Conservation (phyloP, 2,797 vertebrate species). For the Myotis pilosus region DNA sequence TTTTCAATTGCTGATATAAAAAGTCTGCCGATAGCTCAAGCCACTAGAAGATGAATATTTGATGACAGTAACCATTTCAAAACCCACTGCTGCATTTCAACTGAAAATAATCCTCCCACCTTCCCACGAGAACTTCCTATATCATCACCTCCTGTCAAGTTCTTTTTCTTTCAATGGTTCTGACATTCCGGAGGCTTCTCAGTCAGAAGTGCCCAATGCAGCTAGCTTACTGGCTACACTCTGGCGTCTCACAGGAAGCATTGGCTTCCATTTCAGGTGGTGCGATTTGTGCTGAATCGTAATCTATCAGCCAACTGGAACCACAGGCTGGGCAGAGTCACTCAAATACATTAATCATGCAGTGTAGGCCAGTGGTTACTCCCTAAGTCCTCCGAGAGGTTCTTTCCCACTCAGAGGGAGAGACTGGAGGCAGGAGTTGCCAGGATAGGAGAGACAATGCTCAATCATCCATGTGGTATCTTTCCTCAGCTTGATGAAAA, state of each 20-base stretch:
- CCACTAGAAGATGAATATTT: slow-evolving; percentile 46
- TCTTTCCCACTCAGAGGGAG: neutral
- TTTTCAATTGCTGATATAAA: slow-evolving; percentile 43
- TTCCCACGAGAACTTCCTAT: slow-evolving; percentile 54
- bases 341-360: neutral
- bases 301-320: neutral
- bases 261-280: slow-evolving; percentile 1
- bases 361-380: neutral
- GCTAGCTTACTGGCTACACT: neutral
- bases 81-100: slow-evolving; percentile 28
- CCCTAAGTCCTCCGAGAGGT: neutral
- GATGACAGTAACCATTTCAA: slow-evolving; percentile 46
- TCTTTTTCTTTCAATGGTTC: neutral
- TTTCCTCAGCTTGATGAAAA: neutral
- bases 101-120: slow-evolving; percentile 55
- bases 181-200: slow-evolving; percentile 35
- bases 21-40: neutral
- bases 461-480: neutral
- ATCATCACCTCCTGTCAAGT: slow-evolving; percentile 33
- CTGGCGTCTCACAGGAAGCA: neutral
- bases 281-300: neutral
- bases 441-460: neutral
- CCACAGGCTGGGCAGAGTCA: neutral
- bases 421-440: neutral
- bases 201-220: neutral